Conservation (phyloP, 2,113 vertebrate species). For the Nettapus auritus region DNA sequence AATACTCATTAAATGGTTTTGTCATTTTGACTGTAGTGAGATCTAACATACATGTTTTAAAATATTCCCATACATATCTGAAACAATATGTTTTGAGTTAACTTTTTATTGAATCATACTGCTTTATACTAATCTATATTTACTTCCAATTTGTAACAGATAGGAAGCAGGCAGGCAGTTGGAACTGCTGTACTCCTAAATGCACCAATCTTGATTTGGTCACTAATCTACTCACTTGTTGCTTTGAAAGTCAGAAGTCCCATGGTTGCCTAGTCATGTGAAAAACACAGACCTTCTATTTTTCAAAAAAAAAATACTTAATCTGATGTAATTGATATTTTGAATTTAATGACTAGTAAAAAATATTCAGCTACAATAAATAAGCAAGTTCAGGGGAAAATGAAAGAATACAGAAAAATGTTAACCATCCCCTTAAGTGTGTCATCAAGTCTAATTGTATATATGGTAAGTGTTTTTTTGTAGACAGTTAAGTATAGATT, state of each 20-base stretch:
- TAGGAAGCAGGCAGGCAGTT: background rate
- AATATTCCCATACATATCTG: background rate
- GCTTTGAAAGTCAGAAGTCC: background rate
- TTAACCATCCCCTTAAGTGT: background rate
- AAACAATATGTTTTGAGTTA: background rate
- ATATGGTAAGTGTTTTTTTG: background rate
- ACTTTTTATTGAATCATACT: background rate
- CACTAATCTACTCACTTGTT: background rate
- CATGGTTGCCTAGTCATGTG: background rate
- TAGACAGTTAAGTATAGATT: background rate
- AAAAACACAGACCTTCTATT: background rate
- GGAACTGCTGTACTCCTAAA: background rate
- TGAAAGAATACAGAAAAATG: background rate
- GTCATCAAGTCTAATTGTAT: background rate
- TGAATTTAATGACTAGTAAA: background rate
- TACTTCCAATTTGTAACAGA: background rate
- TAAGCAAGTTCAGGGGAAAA: background rate
- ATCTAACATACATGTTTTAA: background rate
- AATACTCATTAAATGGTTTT: background rate
- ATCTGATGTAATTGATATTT: background rate
- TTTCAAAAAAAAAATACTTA: background rate
- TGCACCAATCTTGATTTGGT: background rate
- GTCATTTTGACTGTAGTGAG: background rate
- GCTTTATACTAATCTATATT: background rate
- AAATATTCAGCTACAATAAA: background rate